Base-by-base conservation (phyloP, 2,113 vertebrate species). In the Hypomesus transpacificus region DNA sequence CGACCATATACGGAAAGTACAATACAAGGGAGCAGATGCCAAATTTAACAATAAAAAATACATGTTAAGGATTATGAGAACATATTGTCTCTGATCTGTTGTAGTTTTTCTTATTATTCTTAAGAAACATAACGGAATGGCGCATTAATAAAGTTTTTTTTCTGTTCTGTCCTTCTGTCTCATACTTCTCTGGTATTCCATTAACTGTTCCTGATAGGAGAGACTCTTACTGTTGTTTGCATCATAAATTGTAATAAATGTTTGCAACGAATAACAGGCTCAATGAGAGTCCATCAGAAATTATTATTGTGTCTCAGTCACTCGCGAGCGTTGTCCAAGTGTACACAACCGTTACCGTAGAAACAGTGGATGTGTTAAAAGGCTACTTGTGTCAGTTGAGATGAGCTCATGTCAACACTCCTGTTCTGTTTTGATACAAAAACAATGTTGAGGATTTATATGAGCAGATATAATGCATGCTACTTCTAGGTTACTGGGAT, bases 181-280 rank as follows among this genome's bases (percentile, higher is more conserved):
- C 80, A n/a, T n/a, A 77, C 79, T 79, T 77, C 84, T 88, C 86
- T 82, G 69, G 75, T 72, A 85, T 75, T 79, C 80, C 46, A 89
- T 81, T 80, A 88, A 80, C 85, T 85, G 83, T 86, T 87, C 84
- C 89, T 46, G 82, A 83, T 81, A 70, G 71, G 84, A 75, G 78
- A 84, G 84, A 84, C 83, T 80, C 80, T 76, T 72, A 78, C 78
- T 84, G 83, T 82, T 89, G 85, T 91, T 89, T 87, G 84, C 86
- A 88, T 87, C 87, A 87, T 86, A 82, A 86, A 81, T 85, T 91
- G 87, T 91, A 91, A 91, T 91, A 92, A 91, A 92, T 92, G 88
- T 92, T 92, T 91, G 88, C 87, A 91, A 87, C 89, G 83, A 90
- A 89, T 83, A 87, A 87, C 76, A 73, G 83, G 75, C 76, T 87